Base-by-base conservation (phyloP, 1,140 invertebrate genomes). In the Drosophila subpulchrella region DNA sequence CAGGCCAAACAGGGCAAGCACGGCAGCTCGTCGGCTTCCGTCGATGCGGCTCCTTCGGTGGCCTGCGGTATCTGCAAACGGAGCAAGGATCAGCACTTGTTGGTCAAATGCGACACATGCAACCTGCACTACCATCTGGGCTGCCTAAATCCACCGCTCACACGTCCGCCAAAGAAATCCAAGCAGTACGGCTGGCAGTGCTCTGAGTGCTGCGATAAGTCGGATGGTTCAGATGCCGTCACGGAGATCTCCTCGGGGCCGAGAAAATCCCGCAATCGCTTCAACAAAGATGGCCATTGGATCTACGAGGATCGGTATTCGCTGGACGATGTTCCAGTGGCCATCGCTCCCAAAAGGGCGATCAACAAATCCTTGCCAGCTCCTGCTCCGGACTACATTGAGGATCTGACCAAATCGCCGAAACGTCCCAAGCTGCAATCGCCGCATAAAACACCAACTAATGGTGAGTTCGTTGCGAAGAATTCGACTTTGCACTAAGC, bases 81-180 rank as follows among this genome's bases (percentile, higher is more conserved):
- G 72, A 95, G 95, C 62, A 95, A 95, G 41, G 97, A 98, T 93
- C 97, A 97, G 78, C 97, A 98, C 93, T 93, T 98, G 56, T 94
- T 99, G 75, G 96, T 98, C 0, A 97, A 97, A 86, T 99, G 98
- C 93, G 98, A 99, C 92, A 97, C 96, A 0, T 99, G 98, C 91
- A 95, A 96, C 78, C 93, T 97, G 32, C 96, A 97, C 92, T 99
- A 99, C 93, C 98, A 99, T 93, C 93, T 99, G 50, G 96, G 96
- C 48, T 99, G 98, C 93, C 93, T 99, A 47, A 97, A 97, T 91
- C 98, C 98, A 20, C 97, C 97, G 13, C 93, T 99, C 6, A 96
- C 96, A 12, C 94, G 98, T 53, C 96, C 99, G 93, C 98, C 98
- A 1, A 98, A 98, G 92, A 98, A 98, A 94, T 98, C 97, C 24